Percentiles rank a stretch among this genome's conserved stretches.
Evolutionary conservation across 1,140 invertebrate species (phyloP).

Genomic region (Drosophila triauraria): DNA sequence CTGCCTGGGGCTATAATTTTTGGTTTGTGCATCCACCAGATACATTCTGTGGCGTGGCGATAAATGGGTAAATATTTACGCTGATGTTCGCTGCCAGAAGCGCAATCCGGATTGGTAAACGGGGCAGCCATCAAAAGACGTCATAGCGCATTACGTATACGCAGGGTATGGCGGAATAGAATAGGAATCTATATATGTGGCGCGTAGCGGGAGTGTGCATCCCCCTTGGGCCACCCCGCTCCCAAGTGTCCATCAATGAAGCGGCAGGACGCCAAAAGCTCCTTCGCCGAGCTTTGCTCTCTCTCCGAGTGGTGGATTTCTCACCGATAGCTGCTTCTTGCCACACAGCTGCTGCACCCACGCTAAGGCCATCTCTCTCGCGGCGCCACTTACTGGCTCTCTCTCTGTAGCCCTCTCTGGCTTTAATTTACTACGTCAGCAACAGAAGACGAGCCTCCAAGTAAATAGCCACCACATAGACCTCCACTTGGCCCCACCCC

Average conservation of each 20-base stretch:
- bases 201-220: constrained; percentile 3
- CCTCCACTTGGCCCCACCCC: constrained; percentile 1
- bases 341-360: constrained; percentile 71
- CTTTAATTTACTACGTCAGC: constrained; percentile 78
- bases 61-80: constrained; percentile 39
- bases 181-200: constrained; percentile 1
- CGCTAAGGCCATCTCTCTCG: constrained; percentile 16
- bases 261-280: constrained; percentile 76
- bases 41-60: constrained; percentile 27
- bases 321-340: constrained; percentile 59
- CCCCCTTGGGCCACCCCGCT: not conserved
- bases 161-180: constrained; percentile 46
- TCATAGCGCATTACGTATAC: constrained; percentile 79
- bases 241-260: constrained; percentile 62
- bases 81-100: not conserved
- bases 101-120: constrained; percentile 15
- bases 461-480: constrained; percentile 65
- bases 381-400: constrained; percentile 1
- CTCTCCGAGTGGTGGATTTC: constrained; percentile 61
- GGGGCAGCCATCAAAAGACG: constrained; percentile 63
- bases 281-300: constrained; percentile 47
- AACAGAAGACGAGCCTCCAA: constrained; percentile 77
- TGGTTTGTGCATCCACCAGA: constrained; percentile 23
- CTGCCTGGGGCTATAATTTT: constrained; percentile 13
- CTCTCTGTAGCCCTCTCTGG: constrained; percentile 13